Conservation (phyloP, 2,113 vertebrate genomes). For the Peromyscus californicus region DNA sequence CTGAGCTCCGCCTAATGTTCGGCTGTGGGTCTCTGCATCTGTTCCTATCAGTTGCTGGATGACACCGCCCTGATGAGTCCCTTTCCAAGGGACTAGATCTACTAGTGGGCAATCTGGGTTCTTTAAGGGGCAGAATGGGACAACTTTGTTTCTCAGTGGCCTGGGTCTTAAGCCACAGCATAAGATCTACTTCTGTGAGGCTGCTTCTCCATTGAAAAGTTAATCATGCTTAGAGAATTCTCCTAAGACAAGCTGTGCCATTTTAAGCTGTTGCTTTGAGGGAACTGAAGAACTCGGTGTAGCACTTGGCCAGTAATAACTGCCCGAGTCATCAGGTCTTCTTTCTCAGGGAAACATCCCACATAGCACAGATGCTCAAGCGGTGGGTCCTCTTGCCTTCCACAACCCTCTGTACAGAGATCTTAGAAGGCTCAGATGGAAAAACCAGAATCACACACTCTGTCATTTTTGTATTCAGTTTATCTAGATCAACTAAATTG, state of each 20-base stretch:
- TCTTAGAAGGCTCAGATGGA: neutral
- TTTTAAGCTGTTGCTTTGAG: slow-evolving; percentile 35
- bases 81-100: neutral
- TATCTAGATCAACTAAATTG: neutral
- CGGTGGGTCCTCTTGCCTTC: slow-evolving; percentile 6
- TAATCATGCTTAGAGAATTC: neutral
- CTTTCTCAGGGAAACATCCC: neutral
- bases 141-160: neutral
- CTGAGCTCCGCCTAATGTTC: no score
- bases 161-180: neutral
- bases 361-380: neutral
- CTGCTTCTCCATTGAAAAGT: neutral
- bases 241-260: neutral
- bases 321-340: neutral
- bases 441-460: neutral
- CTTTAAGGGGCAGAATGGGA: neutral
- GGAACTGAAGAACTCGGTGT: neutral
- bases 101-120: neutral
- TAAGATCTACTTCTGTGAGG: neutral
- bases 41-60: no score
- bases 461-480: no score
- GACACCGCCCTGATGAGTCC: neutral
- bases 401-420: slow-evolving; percentile 16
- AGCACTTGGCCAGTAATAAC: neutral
- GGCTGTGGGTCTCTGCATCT: no score